These are phyloP conservation scores for Matsumyia berberina DNA, from an alignment of 2,888 invertebrate species.

Conservation along the genomic window DNA sequence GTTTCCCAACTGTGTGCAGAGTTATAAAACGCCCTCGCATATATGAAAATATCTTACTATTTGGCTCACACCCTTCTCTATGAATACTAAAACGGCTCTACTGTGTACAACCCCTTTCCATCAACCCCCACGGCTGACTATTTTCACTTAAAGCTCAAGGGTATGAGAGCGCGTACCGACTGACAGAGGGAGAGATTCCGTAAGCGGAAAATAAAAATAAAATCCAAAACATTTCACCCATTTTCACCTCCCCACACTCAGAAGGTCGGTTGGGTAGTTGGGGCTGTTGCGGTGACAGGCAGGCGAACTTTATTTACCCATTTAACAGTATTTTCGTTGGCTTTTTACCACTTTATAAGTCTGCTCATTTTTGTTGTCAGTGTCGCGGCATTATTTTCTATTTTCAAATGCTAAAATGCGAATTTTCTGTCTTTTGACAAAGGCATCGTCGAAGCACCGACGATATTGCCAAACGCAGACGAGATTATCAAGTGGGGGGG, in stretches of 20 bases:
- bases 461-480: constrained; percentile 3
- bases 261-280: neutral
- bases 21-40: constrained; percentile 57
- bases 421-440: constrained; percentile 28
- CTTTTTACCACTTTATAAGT: constrained; percentile 71
- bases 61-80: constrained; percentile 26
- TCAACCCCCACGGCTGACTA: constrained; percentile 47
- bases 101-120: neutral
- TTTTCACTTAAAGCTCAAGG: constrained; percentile 63
- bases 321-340: constrained; percentile 70
- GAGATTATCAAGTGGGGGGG: neutral
- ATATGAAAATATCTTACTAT: constrained; percentile 55
- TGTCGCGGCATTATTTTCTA: constrained; percentile 56
- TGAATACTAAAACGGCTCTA: constrained; percentile 49
- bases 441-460: neutral
- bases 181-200: constrained; percentile 18
- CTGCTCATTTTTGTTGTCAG: constrained; percentile 46
- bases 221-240: constrained; percentile 68
- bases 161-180: neutral
- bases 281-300: constrained; percentile 14
- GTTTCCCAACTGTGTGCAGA: constrained; percentile 6
- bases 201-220: constrained; percentile 64
- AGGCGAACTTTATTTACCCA: constrained; percentile 69
- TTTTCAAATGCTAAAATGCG: constrained; percentile 53
- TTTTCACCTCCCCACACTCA: constrained; percentile 45